A percentile compares a stretch with the other conserved stretches of the same genome.
phyloP scores from a whole-genome alignment of 2,888 invertebrate species.

The Polietes domitor region DNA sequence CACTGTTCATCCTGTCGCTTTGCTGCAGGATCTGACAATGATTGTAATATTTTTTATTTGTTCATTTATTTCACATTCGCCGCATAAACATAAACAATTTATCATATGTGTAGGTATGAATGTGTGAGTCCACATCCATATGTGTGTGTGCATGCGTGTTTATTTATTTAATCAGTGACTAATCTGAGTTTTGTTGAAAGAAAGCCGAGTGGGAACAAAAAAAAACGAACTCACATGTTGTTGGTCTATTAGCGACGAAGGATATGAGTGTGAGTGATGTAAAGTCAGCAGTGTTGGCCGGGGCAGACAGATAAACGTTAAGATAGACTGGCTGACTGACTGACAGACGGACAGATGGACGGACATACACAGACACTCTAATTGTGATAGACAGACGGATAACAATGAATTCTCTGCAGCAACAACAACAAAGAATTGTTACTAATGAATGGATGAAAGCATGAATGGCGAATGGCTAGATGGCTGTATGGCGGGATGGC shows the following conservation, averaged over 20 bases:
- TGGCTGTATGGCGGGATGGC: neutral
- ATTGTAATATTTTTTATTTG: neutral
- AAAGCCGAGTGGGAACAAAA: conserved; percentile 11
- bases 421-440: neutral
- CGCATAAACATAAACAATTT: conserved; percentile 9
- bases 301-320: conserved; percentile 11
- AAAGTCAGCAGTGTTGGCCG: conserved; percentile 31
- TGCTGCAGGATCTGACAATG: no score
- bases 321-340: conserved; percentile 2
- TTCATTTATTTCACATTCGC: neutral
- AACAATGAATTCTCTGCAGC: conserved; percentile 13
- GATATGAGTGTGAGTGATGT: conserved; percentile 3
- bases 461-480: neutral
- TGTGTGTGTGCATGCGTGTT: neutral
- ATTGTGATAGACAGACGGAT: conserved; percentile 30
- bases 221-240: conserved; percentile 33
- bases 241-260: conserved; percentile 8
- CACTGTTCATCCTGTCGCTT: no score
- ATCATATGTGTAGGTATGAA: neutral
- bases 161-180: conserved; percentile 59
- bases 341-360: neutral
- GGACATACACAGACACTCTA: neutral
- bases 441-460: conserved; percentile 12
- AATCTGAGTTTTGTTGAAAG: conserved; percentile 52
- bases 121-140: neutral